Evolutionary conservation across 1,140 invertebrate genomes (phyloP).

Genomic region (Aethina tumida): DNA sequence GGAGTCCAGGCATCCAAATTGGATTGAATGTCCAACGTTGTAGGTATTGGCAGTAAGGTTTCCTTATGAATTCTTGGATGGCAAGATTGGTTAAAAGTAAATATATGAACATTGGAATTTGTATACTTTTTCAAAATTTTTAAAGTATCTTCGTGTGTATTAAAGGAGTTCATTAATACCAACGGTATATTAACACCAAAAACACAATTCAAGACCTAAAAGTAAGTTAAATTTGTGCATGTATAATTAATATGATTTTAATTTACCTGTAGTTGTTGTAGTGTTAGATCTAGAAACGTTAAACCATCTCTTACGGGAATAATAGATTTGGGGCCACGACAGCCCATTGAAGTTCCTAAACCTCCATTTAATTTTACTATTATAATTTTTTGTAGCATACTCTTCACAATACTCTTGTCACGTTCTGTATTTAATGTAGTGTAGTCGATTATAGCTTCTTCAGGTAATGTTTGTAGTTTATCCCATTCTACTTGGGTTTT

Average conservation of each 20-base stretch:
- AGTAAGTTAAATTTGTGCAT: neutral
- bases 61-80: constrained; percentile 93
- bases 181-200: constrained; percentile 93
- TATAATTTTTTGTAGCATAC: too few relatives aligned
- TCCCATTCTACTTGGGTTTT: constrained; percentile 86
- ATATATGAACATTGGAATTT: constrained; percentile 87
- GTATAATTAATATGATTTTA: too few relatives aligned
- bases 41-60: constrained; percentile 85
- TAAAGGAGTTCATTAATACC: constrained; percentile 99
- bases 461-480: constrained; percentile 79
- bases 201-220: too few relatives aligned
- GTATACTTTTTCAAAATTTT: constrained; percentile 93
- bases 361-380: constrained; percentile 99
- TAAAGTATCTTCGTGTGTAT: constrained; percentile 96
- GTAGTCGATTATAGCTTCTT: constrained; percentile 74
- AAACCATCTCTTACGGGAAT: constrained; percentile 96
- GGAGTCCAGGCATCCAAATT: constrained; percentile 97
- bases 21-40: constrained; percentile 55
- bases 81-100: constrained; percentile 95
- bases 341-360: constrained; percentile 98
- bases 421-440: constrained; percentile 55
- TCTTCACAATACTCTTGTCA: constrained; percentile 56
- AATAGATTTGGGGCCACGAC: constrained; percentile 97
- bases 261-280: constrained; percentile 95
- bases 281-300: constrained; percentile 95